These are phyloP conservation scores for Celastrina argiolus DNA, from an alignment of 2,888 invertebrate species.

Conservation along the genomic window DNA sequence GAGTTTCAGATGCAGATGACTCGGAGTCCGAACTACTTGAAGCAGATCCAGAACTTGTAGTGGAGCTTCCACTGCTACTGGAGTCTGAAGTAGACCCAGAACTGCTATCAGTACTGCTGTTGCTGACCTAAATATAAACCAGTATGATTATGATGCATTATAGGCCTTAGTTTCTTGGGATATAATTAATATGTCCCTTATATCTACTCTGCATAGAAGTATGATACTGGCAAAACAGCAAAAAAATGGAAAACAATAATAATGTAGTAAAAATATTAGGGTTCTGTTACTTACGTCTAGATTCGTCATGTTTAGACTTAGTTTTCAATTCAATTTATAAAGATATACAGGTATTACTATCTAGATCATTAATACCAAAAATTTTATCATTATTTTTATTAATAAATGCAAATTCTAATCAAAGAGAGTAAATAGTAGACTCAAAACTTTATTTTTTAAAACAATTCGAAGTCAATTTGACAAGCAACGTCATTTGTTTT, in stretches of 20 bases:
- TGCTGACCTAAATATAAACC: conserved; percentile 57
- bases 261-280: not conserved
- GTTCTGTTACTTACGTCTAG: conserved; percentile 50
- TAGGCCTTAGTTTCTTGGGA: no score
- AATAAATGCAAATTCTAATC: not conserved
- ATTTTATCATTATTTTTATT: not conserved
- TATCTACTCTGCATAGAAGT: not conserved
- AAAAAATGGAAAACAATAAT: not conserved
- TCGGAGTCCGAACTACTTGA: conserved; percentile 85
- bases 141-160: conserved; percentile 22
- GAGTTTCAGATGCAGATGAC: conserved; percentile 76
- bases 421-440: no score
- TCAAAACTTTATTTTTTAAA: no score
- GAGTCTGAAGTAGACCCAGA: conserved; percentile 83
- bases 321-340: conserved; percentile 1
- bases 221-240: not conserved
- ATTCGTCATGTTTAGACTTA: conserved; percentile 49
- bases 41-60: conserved; percentile 83
- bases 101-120: conserved; percentile 79
- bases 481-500: no score
- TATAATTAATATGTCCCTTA: not conserved
- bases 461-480: no score
- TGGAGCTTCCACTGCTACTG: conserved; percentile 82
- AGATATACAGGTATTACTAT: not conserved
- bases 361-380: not conserved